Evolutionary conservation across 2,797 vertebrate species (phyloP).

Genomic region (Mormyrops attenuatus): DNA sequence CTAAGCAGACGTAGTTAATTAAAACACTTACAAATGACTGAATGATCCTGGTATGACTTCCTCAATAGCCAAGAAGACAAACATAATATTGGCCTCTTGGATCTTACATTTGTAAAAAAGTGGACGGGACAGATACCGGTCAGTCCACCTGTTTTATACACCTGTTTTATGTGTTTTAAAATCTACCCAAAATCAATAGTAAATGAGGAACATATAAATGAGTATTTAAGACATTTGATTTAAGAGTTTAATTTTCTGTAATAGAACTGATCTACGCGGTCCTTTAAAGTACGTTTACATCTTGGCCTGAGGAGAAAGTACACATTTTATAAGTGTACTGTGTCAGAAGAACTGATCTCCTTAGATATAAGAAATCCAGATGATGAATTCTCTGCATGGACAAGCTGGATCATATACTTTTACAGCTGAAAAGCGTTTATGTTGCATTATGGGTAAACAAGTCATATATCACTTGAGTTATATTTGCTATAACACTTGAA

Average conservation of each 20-base stretch:
- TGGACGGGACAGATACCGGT: neutral
- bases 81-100: neutral
- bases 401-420: neutral
- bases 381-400: neutral
- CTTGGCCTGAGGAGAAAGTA: neutral
- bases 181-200: neutral
- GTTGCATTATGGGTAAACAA: conserved; percentile 4
- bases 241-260: neutral
- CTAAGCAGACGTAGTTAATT: neutral
- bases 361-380: neutral
- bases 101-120: neutral
- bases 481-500: neutral
- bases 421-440: neutral
- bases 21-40: neutral
- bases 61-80: neutral
- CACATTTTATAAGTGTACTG: neutral
- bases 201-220: neutral
- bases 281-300: neutral
- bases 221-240: neutral
- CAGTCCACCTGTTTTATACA: neutral
- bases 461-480: neutral
- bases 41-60: neutral
- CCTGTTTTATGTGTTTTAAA: neutral
- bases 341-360: neutral
- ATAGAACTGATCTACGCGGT: neutral